Evolutionary conservation across 2,797 vertebrate genomes (phyloP).

Genomic region (Gambusia yucatana): DNA sequence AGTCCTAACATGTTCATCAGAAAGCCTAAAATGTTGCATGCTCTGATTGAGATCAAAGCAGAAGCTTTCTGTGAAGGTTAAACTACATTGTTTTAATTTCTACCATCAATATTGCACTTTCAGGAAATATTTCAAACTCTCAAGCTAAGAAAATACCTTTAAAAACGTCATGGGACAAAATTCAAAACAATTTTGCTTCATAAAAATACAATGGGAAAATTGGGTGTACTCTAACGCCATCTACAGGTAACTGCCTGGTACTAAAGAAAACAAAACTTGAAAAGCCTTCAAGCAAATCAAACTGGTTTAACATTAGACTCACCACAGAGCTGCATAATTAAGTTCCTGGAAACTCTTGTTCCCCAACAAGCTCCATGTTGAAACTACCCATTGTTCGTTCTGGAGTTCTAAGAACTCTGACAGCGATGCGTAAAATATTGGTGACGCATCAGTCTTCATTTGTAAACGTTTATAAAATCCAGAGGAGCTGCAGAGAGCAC

Average conservation of each 20-base stretch:
- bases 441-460: neutral
- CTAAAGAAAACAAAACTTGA: neutral
- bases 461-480: too few species aligned
- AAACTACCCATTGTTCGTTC: neutral
- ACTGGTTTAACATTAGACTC: neutral
- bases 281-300: neutral
- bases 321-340: neutral
- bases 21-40: neutral
- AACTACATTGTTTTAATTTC: neutral
- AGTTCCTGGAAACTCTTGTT: neutral
- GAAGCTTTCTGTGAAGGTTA: neutral
- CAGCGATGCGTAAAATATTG: neutral
- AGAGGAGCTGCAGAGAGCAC: neutral
- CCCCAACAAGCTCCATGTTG: neutral
- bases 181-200: neutral
- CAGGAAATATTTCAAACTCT: neutral
- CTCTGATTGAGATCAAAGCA: neutral
- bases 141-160: neutral
- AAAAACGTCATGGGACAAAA: neutral
- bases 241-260: slow-evolving; percentile 37
- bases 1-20: neutral
- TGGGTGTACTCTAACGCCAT: slow-evolving; percentile 32
- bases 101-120: neutral
- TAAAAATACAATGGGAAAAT: neutral
- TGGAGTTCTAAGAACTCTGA: neutral